Evolutionary conservation across 2,888 invertebrate species (phyloP).

Genomic region (Exephanes ischioxanthus): DNA sequence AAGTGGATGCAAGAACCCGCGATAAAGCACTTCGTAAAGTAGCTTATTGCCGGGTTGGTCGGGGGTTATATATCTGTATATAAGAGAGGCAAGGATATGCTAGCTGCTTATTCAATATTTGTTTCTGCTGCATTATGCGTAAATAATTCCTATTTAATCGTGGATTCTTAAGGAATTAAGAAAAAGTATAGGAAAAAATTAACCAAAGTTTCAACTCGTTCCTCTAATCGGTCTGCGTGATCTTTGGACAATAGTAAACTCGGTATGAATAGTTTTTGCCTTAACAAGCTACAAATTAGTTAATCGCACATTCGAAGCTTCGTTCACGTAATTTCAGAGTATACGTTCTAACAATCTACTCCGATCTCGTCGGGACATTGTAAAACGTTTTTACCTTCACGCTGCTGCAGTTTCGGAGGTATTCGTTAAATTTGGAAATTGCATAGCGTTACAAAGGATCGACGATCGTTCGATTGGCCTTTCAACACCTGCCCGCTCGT

Average conservation of each 20-base stretch:
- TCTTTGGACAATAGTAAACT: background rate
- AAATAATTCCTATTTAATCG: background rate
- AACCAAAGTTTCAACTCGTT: background rate
- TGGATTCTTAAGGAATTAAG: background rate
- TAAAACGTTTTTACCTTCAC: slow-evolving; percentile 41
- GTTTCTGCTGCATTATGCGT: background rate
- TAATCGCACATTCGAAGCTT: background rate
- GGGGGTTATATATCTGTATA: background rate
- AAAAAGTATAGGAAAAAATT: background rate
- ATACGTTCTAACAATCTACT: slow-evolving; percentile 29
- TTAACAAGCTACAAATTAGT: background rate
- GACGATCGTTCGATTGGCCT: slow-evolving; percentile 60
- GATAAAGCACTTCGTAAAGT: slow-evolving; percentile 43
- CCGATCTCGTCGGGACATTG: slow-evolving; percentile 30
- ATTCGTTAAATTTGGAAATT: slow-evolving; percentile 68
- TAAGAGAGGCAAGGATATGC: background rate
- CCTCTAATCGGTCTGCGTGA: background rate
- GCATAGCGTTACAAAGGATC: slow-evolving; percentile 30
- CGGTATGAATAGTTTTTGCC: background rate
- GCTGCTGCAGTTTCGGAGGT: slow-evolving; percentile 40
- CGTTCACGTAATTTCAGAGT: slow-evolving; percentile 26
- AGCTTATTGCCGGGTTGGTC: slow-evolving; percentile 19
- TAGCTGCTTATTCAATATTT: slow-evolving; percentile 9
- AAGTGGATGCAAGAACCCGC: slow-evolving; percentile 34
- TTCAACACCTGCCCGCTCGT: slow-evolving; percentile 69